These are phyloP conservation scores for Trachymyrmex septentrionalis DNA, from an alignment of 1,140 invertebrate genomes.

Conservation along the genomic window DNA sequence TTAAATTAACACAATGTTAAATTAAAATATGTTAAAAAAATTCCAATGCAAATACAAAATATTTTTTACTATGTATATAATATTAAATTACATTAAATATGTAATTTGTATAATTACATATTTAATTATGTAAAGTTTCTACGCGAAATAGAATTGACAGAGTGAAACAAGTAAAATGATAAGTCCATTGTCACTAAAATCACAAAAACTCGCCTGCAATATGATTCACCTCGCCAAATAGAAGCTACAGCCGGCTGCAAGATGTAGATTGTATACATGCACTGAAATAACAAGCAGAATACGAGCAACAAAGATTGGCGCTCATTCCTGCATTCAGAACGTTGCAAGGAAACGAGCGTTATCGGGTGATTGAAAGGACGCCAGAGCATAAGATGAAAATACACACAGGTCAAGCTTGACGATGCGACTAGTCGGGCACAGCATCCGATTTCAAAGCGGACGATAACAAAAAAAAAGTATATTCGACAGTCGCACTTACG, in stretches of 20 bases:
- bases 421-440: neutral
- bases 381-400: conserved; percentile 29
- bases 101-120: no score
- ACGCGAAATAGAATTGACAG: neutral
- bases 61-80: no score
- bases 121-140: neutral
- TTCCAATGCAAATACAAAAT: no score
- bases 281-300: neutral
- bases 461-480: conserved; percentile 16
- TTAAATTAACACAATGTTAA: no score
- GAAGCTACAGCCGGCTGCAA: neutral
- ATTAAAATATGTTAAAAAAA: no score
- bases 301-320: neutral
- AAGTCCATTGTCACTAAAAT: neutral
- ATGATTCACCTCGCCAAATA: neutral
- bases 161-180: neutral
- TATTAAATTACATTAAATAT: no score
- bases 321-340: neutral
- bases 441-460: conserved; percentile 42
- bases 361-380: conserved; percentile 52
- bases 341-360: neutral
- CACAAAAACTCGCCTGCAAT: neutral
- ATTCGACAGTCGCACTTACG: conserved; percentile 2
- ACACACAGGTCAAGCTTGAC: neutral
- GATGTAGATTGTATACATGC: neutral